phyloP scores from a whole-genome alignment of 2,113 vertebrate genomes.

The Ia io region DNA sequence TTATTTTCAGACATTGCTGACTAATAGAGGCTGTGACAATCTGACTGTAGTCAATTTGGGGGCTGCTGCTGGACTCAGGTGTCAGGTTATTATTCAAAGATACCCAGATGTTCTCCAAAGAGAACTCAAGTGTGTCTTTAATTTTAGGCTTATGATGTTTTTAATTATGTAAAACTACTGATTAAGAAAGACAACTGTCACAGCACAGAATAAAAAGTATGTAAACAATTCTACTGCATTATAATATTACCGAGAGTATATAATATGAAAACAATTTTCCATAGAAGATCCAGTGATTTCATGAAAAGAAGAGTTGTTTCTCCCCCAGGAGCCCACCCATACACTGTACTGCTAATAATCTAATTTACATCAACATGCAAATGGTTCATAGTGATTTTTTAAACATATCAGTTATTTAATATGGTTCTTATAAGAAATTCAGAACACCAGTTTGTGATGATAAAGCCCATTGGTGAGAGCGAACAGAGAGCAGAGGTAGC shows the following conservation, averaged over 20 bases:
- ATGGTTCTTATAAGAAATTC: too few species aligned
- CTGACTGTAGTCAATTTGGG: background rate
- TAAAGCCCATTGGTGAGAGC: too few species aligned
- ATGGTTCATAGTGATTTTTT: background rate
- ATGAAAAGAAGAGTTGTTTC: conserved; percentile 7
- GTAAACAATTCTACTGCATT: conserved; percentile 27
- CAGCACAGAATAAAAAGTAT: conserved; percentile 47
- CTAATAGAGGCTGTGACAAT: background rate
- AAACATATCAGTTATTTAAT: too few species aligned
- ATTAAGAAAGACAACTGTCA: conserved; percentile 64
- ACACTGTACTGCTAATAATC: background rate
- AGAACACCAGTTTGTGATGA: too few species aligned
- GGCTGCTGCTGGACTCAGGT: background rate
- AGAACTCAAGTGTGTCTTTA: conserved; percentile 43
- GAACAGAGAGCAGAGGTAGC: too few species aligned
- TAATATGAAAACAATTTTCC: conserved; percentile 27
- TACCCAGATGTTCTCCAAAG: conserved; percentile 34
- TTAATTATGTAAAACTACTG: conserved; percentile 57
- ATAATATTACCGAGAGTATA: conserved; percentile 29
- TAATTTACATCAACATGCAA: background rate
- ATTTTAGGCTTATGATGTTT: conserved; percentile 43
- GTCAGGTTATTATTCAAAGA: conserved; percentile 26
- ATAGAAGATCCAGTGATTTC: background rate
- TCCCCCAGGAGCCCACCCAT: background rate
- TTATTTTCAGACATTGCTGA: conserved; percentile 24